Conservation (phyloP, 2,113 vertebrate genomes). For the Calidris pugnax region DNA sequence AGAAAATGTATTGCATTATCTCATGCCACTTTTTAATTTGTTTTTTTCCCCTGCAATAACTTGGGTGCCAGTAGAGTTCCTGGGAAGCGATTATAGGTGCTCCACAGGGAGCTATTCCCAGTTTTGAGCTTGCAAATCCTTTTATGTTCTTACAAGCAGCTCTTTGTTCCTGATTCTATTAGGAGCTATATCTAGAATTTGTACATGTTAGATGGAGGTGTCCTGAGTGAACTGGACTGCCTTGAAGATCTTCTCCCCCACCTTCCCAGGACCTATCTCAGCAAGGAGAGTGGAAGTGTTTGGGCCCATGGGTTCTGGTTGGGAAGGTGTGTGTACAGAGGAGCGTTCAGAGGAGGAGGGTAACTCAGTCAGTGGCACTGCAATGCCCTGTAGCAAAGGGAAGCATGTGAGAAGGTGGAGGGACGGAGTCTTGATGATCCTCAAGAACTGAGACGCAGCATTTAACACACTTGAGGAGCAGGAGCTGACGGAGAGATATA, state of each 20-base stretch:
- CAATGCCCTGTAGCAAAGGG: neutral
- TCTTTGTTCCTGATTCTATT: neutral
- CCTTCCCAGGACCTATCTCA: neutral
- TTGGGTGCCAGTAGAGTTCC: neutral
- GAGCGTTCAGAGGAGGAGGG: neutral
- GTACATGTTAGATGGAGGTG: fast-evolving
- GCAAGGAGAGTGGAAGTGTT: neutral
- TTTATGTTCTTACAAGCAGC: neutral
- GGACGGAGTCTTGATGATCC: neutral
- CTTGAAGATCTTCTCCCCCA: neutral
- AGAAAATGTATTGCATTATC: neutral
- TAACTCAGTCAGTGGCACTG: neutral
- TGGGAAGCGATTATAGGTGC: neutral
- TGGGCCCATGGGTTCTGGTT: neutral
- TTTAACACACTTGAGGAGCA: neutral
- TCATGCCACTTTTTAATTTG: neutral
- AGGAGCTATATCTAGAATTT: neutral
- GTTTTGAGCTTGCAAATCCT: neutral
- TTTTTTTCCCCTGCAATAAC: neutral
- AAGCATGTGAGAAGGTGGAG: neutral
- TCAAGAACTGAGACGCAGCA: neutral
- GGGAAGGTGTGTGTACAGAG: neutral
- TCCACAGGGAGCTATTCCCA: neutral
- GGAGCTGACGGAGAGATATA: neutral
- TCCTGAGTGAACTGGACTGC: neutral